Base-by-base conservation (phyloP, 1,140 invertebrate genomes). In the Euborellia annulipes region DNA sequence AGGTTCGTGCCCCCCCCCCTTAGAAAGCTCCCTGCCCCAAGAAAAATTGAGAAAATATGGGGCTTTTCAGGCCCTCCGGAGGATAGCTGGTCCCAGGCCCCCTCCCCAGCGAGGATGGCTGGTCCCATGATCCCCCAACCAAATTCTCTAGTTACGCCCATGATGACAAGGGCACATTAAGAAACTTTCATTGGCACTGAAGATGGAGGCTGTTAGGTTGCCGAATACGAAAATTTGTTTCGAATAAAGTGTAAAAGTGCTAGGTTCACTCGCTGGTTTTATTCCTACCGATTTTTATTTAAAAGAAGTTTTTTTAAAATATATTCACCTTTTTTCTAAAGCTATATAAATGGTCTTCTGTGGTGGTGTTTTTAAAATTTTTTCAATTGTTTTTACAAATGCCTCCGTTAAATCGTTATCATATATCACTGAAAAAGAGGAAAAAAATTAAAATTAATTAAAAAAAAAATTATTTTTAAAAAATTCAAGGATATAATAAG, bases 381-480 rank as follows among this genome's bases (percentile, higher is more conserved):
- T 73, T 49, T 77, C 69, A 39, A 89, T 63, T 1, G 83, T 83
- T 9, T 68, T 62, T 2, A 91, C 71, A 56, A 92, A 89, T 1
- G 78, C 82, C 48, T 83, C 73, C 6, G 87, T 92, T 18, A 91
- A 70, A 47, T 76, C 71, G 50, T 87, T 79, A 59, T 89, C 82
- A 66, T 93, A 93, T 22, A 93, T 78, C 6, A 91, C 83, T 86
- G 59, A 41, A 76, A 72, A 49, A 36, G 2, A 38, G 32, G 14
- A 34, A 34, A 14, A 34, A 34, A 11, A 34, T 34, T 34, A 13
- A 13, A 2, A 34, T 34, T n/a, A 9, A 9, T 34, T 34, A 34
- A 34, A 34, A 34, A 9, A 9, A 34, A 34, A 9, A 34, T 9
- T 9, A 34, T 9, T 11, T 13, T n/a, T 40, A 13, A 40, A 19